Percentiles rank a stretch among this genome's conserved stretches.
Evolutionary conservation across 2,797 vertebrate genomes (phyloP).

Genomic region (Tamandua tetradactyla): DNA sequence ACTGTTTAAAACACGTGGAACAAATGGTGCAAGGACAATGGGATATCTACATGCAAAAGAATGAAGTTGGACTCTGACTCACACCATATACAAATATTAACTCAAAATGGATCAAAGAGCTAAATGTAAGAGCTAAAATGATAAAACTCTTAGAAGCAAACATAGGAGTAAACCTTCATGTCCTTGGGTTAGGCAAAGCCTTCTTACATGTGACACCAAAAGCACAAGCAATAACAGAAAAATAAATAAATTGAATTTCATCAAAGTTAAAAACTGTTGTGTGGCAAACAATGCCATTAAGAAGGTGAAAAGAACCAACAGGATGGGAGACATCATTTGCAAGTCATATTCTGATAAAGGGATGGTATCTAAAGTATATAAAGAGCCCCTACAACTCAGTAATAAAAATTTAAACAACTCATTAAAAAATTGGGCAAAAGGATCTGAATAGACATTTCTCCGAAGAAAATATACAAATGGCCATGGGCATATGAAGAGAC

Average conservation of each 20-base stretch:
- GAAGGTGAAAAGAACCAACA: not conserved
- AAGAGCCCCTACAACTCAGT: not conserved
- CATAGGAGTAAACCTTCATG: not conserved
- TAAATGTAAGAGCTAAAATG: not conserved
- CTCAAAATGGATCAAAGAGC: not conserved
- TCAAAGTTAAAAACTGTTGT: not conserved
- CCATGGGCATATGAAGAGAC: not conserved
- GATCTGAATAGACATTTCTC: not conserved
- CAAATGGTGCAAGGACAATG: not conserved
- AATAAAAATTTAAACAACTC: not conserved
- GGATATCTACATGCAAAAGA: not conserved
- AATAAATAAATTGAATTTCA: not conserved
- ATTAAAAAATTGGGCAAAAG: not conserved
- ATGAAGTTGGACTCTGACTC: not conserved
- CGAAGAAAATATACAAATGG: not conserved
- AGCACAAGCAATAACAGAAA: not conserved
- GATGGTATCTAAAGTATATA: not conserved
- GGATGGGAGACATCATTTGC: not conserved
- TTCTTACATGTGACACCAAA: not conserved
- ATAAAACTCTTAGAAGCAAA: not conserved
- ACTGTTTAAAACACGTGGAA: not conserved
- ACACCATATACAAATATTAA: not conserved
- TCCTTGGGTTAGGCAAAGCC: not conserved
- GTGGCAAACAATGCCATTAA: not conserved
- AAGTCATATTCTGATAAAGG: not conserved